Conservation (phyloP, 2,113 vertebrate species). For the Chinchilla lanigera region DNA sequence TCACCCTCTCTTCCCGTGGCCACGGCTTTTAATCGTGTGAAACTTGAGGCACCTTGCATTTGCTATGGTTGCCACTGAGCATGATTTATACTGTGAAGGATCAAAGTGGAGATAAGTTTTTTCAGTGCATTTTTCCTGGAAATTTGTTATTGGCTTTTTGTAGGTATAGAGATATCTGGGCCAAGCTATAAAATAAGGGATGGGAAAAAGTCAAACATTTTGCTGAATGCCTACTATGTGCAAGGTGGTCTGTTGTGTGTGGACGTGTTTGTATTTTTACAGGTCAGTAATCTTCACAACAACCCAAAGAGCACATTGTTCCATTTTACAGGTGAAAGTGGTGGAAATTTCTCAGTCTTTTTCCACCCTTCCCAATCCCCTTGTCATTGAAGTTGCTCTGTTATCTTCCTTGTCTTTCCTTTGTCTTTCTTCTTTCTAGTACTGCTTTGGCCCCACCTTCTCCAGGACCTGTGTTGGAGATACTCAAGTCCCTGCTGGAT, state of each 20-base stretch:
- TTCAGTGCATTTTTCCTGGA: not conserved
- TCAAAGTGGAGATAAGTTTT: conserved; percentile 28
- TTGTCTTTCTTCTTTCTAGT: not conserved
- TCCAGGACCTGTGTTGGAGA: not conserved
- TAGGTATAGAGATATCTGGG: not conserved
- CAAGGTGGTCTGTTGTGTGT: not conserved
- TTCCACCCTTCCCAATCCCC: not conserved
- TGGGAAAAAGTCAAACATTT: not conserved
- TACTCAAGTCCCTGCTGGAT: not conserved
- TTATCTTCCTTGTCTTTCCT: not conserved
- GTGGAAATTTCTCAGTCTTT: not conserved
- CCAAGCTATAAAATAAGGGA: not conserved
- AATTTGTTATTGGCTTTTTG: not conserved
- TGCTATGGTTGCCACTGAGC: not conserved
- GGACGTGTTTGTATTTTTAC: not conserved
- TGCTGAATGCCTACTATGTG: not conserved
- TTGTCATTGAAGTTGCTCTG: not conserved
- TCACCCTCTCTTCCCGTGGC: not conserved
- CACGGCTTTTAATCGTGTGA: not conserved
- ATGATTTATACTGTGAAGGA: conserved; percentile 1
- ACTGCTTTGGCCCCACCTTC: not conserved
- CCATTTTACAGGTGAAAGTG: not conserved
- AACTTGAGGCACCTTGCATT: not conserved
- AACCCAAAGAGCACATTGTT: not conserved
- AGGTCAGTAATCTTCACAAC: not conserved